Percentiles rank a stretch among this genome's conserved stretches.
Conservation (phyloP, 2,797 vertebrate genomes). For the Onychomys arenicola region DNA sequence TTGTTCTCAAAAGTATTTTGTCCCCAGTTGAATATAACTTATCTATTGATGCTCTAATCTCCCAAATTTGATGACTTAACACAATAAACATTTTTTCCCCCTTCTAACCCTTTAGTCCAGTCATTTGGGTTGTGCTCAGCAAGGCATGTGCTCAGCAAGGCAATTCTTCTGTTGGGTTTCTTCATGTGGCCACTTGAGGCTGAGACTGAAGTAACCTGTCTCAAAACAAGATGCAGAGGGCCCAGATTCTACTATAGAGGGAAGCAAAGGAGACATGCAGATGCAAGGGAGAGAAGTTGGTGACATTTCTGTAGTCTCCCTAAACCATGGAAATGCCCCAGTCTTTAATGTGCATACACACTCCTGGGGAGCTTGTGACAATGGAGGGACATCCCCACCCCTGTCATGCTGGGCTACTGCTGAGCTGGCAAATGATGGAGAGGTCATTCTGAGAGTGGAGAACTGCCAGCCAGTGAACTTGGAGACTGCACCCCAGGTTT, state of each 20-base stretch:
- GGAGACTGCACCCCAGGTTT: background rate
- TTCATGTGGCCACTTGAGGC: background rate
- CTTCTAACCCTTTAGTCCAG: background rate
- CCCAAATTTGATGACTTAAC: background rate
- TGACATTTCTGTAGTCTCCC: background rate
- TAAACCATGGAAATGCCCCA: background rate
- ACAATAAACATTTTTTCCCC: background rate
- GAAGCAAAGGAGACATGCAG: background rate
- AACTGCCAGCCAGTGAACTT: background rate
- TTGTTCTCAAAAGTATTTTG: background rate
- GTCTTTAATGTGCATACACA: background rate
- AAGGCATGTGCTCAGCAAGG: background rate
- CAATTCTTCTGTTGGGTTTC: background rate
- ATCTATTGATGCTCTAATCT: background rate
- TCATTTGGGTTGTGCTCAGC: background rate
- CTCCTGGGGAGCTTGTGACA: background rate
- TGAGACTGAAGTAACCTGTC: background rate
- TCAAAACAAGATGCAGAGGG: background rate
- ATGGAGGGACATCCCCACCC: background rate
- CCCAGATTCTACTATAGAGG: background rate
- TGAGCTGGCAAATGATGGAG: background rate
- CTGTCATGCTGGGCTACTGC: background rate
- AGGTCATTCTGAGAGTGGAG: background rate
- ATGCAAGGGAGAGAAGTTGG: background rate
- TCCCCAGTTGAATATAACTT: background rate